phyloP scores from a whole-genome alignment of 1,140 invertebrate species.

The Battus philenor region DNA sequence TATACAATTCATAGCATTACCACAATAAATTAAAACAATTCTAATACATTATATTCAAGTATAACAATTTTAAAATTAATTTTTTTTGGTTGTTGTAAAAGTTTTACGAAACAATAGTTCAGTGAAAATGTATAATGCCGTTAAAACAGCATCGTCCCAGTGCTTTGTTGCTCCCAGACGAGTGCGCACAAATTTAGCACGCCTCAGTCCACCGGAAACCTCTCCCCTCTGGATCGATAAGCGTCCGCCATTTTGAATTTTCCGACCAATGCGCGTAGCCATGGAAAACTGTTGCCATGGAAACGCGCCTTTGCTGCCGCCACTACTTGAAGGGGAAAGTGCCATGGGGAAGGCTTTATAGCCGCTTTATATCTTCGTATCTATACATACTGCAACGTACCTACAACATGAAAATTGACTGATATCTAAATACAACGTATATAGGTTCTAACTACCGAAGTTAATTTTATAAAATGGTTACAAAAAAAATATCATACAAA shows the following conservation, averaged over 20 bases:
- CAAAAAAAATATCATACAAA: too few species aligned
- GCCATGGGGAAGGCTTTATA: conserved; percentile 42
- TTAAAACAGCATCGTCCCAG: background rate
- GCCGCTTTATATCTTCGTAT: conserved; percentile 23
- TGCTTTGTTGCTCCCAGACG: conserved; percentile 13
- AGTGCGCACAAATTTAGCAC: conserved; percentile 41
- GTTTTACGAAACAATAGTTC: background rate
- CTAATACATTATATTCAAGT: too few species aligned
- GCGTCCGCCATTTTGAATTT: conserved; percentile 68
- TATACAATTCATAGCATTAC: too few species aligned
- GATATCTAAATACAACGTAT: too few species aligned
- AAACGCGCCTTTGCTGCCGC: conserved; percentile 43
- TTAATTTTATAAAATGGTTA: too few species aligned
- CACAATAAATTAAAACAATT: too few species aligned
- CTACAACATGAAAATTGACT: too few species aligned
- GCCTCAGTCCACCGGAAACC: conserved; percentile 29
- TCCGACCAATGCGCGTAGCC: conserved; percentile 69
- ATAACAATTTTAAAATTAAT: too few species aligned
- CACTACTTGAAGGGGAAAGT: conserved; percentile 60
- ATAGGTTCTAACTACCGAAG: too few species aligned
- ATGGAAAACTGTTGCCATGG: conserved; percentile 62
- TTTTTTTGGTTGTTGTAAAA: too few species aligned
- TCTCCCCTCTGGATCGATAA: conserved; percentile 60
- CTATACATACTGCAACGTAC: too few species aligned
- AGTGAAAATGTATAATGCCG: background rate